Base-by-base conservation (phyloP, 2,113 vertebrate species). In the Urocolius indicus region DNA sequence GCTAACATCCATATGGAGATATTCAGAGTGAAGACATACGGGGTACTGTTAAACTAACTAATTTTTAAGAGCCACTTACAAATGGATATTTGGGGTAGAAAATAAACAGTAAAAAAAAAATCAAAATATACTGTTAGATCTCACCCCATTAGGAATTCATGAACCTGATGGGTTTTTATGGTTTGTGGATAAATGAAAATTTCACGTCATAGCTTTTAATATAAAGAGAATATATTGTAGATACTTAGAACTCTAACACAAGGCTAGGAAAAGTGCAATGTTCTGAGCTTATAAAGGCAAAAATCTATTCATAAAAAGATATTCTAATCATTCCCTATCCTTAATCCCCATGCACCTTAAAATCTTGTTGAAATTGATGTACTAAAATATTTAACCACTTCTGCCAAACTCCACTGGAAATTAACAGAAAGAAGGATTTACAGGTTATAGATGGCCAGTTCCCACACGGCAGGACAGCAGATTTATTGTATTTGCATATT, bases 161-260 rank as follows among this genome's bases (percentile, higher is more conserved):
- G 96, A 97, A 97, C 96, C 95, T 96, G 96, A 98, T 97, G 96
- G 67, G 84, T 66, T 97, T 97, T 97, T 97, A 98, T 82, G 88
- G 93, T 97, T 97, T 97, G 95, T 97, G 92, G 97, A 95, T 97
- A 96, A 98, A 97, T 97, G 97, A 98, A 98, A 98, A 98, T 97
- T 97, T 97, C 95, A 97, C 82, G 63, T 97, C 97, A 97, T 91
- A 68, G 84, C 94, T 97, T 97, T 97, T 97, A 96, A 98, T 96
- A 95, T 88, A 97, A 96, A 91, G 69, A 92, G 89, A 96, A 97
- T 94, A 96, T 93, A 95, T 45, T 55, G 89, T 48, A 94, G 89
- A 88, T 62, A 85, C 90, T 93, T 68, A 67, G 62, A 94, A 38
- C 84, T 93, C 82, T 26, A 93, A n/a, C 48, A 30, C 4, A 22